Conservation (phyloP, 2,113 vertebrate genomes). For the Triplophysa dalaica region DNA sequence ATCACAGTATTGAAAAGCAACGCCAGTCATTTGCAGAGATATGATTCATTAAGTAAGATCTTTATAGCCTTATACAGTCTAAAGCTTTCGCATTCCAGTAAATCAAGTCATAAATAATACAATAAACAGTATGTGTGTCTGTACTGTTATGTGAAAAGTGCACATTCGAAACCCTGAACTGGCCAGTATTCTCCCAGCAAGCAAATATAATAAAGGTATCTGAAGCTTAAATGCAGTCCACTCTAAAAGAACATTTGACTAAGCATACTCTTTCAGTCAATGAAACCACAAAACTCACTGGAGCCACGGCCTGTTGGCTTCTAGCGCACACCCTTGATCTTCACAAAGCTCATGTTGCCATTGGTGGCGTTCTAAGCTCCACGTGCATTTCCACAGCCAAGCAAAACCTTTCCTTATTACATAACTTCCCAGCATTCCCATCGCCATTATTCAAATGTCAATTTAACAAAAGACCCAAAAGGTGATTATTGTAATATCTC, state of each 20-base stretch:
- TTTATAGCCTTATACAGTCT: not conserved
- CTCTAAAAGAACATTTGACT: slow-evolving; percentile 14
- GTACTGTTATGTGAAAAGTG: too few relatives aligned
- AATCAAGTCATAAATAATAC: not conserved
- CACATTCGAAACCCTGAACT: not conserved
- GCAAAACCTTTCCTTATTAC: not conserved
- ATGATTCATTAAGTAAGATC: not conserved
- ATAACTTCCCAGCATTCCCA: not conserved
- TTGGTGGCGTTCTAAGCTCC: not conserved
- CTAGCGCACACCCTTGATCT: not conserved
- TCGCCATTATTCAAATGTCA: not conserved
- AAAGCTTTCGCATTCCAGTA: not conserved
- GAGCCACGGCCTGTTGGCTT: not conserved
- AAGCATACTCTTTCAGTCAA: not conserved
- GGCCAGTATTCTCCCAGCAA: not conserved
- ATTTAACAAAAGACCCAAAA: not conserved
- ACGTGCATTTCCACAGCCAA: not conserved
- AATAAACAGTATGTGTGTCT: not conserved
- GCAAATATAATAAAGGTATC: not conserved
- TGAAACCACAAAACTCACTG: slow-evolving; percentile 22
- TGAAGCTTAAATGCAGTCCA: not conserved
- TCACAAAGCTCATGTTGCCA: not conserved
- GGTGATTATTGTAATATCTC: not conserved
- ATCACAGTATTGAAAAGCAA: not conserved
- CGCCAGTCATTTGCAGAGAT: not conserved